Evolutionary conservation across 1,140 invertebrate species (phyloP).

Genomic region (Rhopalosiphum padi): DNA sequence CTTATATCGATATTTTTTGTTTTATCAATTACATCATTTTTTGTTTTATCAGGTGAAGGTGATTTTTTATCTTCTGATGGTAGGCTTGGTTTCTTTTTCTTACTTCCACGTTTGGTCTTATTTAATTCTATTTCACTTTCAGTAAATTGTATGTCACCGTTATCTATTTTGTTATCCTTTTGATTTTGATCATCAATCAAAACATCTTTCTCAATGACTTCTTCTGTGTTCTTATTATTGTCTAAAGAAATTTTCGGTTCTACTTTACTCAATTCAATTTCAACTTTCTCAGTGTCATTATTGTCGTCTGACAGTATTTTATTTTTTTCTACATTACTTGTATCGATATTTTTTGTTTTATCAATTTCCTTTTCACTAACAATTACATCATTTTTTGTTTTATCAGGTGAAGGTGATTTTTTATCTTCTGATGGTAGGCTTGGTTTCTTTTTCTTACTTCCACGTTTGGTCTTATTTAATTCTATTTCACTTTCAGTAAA

Average conservation of each 20-base stretch:
- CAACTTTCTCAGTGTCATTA: too few relatives aligned
- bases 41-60: too few relatives aligned
- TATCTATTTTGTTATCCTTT: too few relatives aligned
- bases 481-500: not conserved
- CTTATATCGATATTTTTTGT: too few relatives aligned
- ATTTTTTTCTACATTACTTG: not conserved
- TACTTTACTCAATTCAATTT: too few relatives aligned
- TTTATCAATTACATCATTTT: conserved; percentile 59
- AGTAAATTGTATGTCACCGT: too few relatives aligned
- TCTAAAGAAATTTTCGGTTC: too few relatives aligned
- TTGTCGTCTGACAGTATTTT: not conserved
- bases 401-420: conserved; percentile 57
- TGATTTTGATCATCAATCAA: not conserved
- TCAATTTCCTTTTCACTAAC: conserved; percentile 59
- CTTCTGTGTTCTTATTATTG: too few relatives aligned
- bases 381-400: conserved; percentile 60
- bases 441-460: conserved; percentile 48
- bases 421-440: conserved; percentile 59
- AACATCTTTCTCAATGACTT: not conserved
- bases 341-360: conserved; percentile 3
- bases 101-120: too few relatives aligned
- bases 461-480: not conserved
- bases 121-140: too few relatives aligned
- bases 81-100: too few relatives aligned
- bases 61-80: too few relatives aligned